phyloP scores from a whole-genome alignment of 1,140 invertebrate species.

The Pinna nobilis region DNA sequence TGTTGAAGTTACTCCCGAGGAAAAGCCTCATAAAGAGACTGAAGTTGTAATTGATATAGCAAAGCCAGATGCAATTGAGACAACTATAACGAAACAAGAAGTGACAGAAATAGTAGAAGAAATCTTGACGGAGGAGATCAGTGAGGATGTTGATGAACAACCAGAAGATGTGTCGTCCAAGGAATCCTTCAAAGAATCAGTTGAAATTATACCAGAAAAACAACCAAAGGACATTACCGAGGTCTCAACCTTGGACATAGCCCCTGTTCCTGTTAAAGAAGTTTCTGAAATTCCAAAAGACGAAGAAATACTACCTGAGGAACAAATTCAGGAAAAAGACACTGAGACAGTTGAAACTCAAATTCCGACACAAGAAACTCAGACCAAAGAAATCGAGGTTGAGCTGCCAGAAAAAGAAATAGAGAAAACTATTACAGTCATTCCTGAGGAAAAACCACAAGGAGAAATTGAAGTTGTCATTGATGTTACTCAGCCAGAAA shows the following conservation, averaged over 20 bases:
- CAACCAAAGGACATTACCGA: constrained; percentile 3
- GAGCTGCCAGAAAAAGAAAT: constrained; percentile 18
- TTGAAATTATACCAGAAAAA: constrained; percentile 13
- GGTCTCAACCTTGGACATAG: constrained; percentile 80
- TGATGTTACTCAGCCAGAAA: neutral
- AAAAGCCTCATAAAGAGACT: constrained; percentile 5
- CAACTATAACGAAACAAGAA: constrained; percentile 12
- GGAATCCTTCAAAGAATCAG: constrained; percentile 19
- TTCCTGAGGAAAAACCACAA: constrained; percentile 7
- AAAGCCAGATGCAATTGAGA: neutral
- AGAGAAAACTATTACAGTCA: constrained; percentile 6
- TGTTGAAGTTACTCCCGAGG: neutral
- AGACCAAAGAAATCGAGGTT: too few relatives aligned
- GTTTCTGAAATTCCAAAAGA: neutral
- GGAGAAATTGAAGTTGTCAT: constrained; percentile 14
- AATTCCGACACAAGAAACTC: constrained; percentile 28
- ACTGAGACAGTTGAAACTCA: constrained; percentile 42
- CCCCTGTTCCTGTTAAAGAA: too few relatives aligned
- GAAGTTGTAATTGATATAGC: constrained; percentile 1
- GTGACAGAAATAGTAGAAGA: constrained; percentile 8
- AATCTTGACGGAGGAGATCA: neutral
- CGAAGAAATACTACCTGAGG: constrained; percentile 85
- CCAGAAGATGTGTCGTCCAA: neutral
- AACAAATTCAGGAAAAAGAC: constrained; percentile 87
- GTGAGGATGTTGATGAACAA: neutral